phyloP scores from a whole-genome alignment of 2,888 invertebrate genomes.

The Pseudococcus viburni region DNA sequence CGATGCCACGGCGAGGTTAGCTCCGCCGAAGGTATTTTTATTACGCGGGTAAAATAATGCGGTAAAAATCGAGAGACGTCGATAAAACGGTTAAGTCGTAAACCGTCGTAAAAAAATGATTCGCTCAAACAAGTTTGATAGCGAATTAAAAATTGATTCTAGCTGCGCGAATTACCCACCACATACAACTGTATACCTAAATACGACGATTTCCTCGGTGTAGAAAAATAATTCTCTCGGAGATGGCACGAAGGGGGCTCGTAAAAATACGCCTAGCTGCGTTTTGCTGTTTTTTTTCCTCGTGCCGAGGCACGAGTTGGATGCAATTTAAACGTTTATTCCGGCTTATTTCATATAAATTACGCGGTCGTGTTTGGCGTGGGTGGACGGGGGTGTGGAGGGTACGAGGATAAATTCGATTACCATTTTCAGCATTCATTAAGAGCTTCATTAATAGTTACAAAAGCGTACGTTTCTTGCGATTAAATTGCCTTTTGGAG shows the following conservation, averaged over 20 bases:
- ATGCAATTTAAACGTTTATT: conserved; percentile 54
- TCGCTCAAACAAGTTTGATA: conserved; percentile 38
- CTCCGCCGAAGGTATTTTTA: background rate
- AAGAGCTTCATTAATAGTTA: conserved; percentile 52
- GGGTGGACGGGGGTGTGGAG: background rate
- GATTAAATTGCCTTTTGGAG: conserved; percentile 49
- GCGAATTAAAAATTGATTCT: conserved; percentile 56
- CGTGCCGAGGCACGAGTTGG: background rate
- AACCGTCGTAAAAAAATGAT: conserved; percentile 52
- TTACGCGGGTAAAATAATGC: conserved; percentile 25
- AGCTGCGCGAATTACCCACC: background rate
- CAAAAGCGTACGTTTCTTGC: conserved; percentile 45
- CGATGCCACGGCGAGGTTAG: background rate
- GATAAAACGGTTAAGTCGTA: conserved; percentile 27
- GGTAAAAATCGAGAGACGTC: conserved; percentile 15
- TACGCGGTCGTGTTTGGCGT: conserved; percentile 6
- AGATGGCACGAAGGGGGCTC: background rate
- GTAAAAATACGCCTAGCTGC: conserved; percentile 23
- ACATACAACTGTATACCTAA: background rate
- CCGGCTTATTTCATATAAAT: conserved; percentile 50
- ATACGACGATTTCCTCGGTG: background rate
- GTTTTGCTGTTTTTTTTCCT: background rate
- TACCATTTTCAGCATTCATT: conserved; percentile 43
- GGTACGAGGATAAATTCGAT: conserved; percentile 34
- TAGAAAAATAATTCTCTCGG: background rate